Evolutionary conservation across 2,797 vertebrate species (phyloP), one percentile per base, ranked within the genome.

Genomic region (Leptodactylus fallax): DNA sequence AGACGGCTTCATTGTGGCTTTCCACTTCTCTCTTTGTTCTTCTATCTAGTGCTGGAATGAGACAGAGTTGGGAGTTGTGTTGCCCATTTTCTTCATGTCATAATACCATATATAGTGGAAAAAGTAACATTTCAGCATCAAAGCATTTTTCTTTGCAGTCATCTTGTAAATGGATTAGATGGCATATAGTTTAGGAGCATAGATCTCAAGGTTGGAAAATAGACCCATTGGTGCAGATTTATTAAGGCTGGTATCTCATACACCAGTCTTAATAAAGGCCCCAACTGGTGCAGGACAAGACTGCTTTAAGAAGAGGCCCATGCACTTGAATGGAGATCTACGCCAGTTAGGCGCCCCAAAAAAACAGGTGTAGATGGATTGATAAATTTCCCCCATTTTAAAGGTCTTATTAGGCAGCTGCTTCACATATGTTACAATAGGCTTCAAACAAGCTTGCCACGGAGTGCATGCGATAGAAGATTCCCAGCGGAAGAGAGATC

Each of bases 391-490:
- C 36, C 36, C 4, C 36, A 36, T 36, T n/a, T n/a, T n/a, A n/a
- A n/a, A 47, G 16, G 36, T 65, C 11, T 81, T 79, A 84, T 36
- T 23, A 79, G 12, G 53, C 65, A 55, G 87, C 36, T 13, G 87
- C 77, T 63, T 85, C 82, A 74, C 90, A 91, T 81, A 90, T 90
- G 60, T 90, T 91, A 86, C 90, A 91, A 76, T 94, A 96, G 19
- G 97, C 95, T 90, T 97, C 96, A 90, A 96, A 95, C 56, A 97
- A 93, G 86, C 96, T 95, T 87, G 96, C 95, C 2, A 96, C 96
- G 0, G 96, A 96, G 90, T 97, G 96, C 96, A 97, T 96, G 56
- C 96, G 94, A 90, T 97, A 97, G 91, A 97, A 97, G 80, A 97
- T 96, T 80, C 94, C 95, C 90, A 97, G 95, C 0, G 96, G 96